Conservation (phyloP, 2,797 vertebrate species). For the Gastrophryne carolinensis region DNA sequence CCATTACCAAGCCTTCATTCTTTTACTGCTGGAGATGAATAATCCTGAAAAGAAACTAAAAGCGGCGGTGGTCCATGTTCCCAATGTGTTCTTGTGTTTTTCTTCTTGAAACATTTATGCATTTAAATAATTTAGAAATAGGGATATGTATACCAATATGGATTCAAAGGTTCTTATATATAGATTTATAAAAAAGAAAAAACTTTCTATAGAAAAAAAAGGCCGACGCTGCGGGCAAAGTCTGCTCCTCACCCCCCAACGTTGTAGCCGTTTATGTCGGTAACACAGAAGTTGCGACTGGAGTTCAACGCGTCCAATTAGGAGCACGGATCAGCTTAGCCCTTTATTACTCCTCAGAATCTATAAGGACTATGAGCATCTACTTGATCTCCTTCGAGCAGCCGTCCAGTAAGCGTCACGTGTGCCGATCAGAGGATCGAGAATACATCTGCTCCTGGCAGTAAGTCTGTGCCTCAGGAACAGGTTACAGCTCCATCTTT, state of each 20-base stretch:
- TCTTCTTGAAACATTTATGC: slow-evolving; percentile 28
- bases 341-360: slow-evolving; percentile 49
- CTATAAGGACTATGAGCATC: background rate
- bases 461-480: accelerated
- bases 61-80: background rate
- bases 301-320: background rate
- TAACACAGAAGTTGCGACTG: background rate
- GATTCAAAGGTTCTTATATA: background rate
- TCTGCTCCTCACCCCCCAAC: background rate
- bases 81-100: background rate
- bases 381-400: background rate
- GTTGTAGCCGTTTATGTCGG: background rate
- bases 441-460: background rate
- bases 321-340: slow-evolving; percentile 42
- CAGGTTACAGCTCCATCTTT: slow-evolving; percentile 74
- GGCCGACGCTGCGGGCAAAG: background rate
- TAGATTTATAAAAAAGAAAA: slow-evolving; percentile 29
- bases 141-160: background rate
- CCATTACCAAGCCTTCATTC: no score
- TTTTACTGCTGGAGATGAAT: no score
- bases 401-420: background rate
- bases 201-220: slow-evolving; percentile 28
- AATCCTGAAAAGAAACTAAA: background rate
- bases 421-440: background rate
- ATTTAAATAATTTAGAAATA: background rate